Percentiles rank a stretch among this genome's conserved stretches.
phyloP scores from a whole-genome alignment of 2,888 invertebrate species.

The Lasius fuliginosus region DNA sequence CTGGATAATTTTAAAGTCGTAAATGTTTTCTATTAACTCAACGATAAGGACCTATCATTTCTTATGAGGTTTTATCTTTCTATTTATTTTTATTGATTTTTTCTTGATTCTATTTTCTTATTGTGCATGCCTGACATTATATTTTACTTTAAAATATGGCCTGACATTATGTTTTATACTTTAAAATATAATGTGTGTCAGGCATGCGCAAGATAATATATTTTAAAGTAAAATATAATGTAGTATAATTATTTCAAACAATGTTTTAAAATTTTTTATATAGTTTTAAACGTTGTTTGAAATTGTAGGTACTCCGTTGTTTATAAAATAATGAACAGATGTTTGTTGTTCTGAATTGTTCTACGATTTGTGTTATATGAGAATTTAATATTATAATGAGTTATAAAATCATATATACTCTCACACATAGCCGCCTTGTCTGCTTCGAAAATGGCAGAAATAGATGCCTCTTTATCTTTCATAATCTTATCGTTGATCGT shows the following conservation, averaged over 20 bases:
- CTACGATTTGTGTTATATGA: not conserved
- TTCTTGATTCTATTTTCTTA: not conserved
- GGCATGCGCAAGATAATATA: too few relatives aligned
- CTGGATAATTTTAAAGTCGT: not conserved
- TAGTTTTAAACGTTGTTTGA: not conserved
- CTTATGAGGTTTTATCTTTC: not conserved
- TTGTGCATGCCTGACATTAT: not conserved
- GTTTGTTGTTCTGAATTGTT: not conserved
- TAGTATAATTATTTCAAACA: not conserved
- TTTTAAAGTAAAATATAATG: not conserved
- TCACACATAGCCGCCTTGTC: not conserved
- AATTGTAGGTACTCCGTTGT: not conserved
- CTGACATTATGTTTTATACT: too few relatives aligned
- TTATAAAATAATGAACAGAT: not conserved
- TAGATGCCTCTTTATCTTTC: constrained; percentile 39
- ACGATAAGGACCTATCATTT: not conserved
- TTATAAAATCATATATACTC: not conserved
- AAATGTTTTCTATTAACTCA: not conserved
- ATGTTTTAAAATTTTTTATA: not conserved
- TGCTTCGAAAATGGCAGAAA: constrained; percentile 36
- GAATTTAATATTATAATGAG: constrained; percentile 11
- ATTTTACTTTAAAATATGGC: not conserved
- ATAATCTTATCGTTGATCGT: constrained; percentile 54
- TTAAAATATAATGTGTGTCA: too few relatives aligned
- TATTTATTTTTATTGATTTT: not conserved